Percentiles rank a stretch among this genome's conserved stretches.
Evolutionary conservation across 2,888 invertebrate species (phyloP).

Genomic region (Plagiodera versicolora): DNA sequence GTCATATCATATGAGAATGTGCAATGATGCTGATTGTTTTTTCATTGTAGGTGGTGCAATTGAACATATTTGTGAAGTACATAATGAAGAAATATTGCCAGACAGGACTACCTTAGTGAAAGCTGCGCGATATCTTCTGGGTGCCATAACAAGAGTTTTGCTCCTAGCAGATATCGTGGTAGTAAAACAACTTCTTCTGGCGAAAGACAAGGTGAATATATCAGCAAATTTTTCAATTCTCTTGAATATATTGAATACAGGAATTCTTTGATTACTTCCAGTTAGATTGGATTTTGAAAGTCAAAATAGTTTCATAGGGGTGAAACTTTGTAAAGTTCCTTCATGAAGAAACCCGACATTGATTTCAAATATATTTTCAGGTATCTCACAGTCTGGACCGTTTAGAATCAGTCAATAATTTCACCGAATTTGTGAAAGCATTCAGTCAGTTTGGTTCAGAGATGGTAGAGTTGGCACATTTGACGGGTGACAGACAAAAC

Average conservation of each 20-base stretch:
- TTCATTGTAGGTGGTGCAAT: constrained; percentile 77
- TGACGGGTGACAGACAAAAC: constrained; percentile 81
- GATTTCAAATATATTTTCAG: constrained; percentile 50
- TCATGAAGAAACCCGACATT: too few species aligned
- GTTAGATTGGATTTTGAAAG: too few species aligned
- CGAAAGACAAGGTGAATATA: constrained; percentile 85
- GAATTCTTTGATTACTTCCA: too few species aligned
- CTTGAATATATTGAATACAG: neutral
- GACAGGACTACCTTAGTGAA: constrained; percentile 78
- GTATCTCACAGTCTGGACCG: constrained; percentile 81
- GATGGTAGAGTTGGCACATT: constrained; percentile 97
- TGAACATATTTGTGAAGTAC: constrained; percentile 85
- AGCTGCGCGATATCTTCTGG: constrained; percentile 89
- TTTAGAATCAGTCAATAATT: constrained; percentile 85
- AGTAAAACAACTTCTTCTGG: constrained; percentile 91
- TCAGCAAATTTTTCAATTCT: neutral
- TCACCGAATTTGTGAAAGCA: constrained; percentile 97
- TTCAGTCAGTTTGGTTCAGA: constrained; percentile 98
- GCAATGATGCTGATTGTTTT: neutral
- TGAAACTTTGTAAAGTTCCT: too few species aligned
- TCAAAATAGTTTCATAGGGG: too few species aligned
- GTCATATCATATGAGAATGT: too few species aligned
- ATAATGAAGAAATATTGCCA: constrained; percentile 62
- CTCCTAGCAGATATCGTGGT: constrained; percentile 96
- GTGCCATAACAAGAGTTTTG: constrained; percentile 93